Conservation (phyloP, 2,797 vertebrate species). For the Gymnoscopelus braueri region DNA sequence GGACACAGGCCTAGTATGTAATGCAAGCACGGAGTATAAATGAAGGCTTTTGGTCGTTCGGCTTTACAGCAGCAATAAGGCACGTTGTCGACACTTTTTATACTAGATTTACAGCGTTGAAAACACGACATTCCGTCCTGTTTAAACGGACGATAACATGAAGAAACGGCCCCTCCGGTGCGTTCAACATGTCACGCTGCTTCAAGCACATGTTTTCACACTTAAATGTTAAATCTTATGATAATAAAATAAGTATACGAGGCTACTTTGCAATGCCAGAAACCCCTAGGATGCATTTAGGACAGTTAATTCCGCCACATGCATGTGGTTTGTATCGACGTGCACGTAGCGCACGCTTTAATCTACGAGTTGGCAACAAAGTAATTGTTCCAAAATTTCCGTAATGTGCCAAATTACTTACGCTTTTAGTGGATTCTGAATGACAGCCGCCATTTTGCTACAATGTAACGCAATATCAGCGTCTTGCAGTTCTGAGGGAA, state of each 20-base stretch:
- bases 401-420: slow-evolving; percentile 89
- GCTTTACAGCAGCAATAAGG: slow-evolving; percentile 42
- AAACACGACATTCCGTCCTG: slow-evolving; percentile 61
- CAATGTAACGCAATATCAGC: slow-evolving; percentile 99
- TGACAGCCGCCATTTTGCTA: slow-evolving; percentile 99
- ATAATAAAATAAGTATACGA: slow-evolving; percentile 73
- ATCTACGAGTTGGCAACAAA: slow-evolving; percentile 62
- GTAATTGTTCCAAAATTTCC: slow-evolving; percentile 55
- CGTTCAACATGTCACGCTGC: slow-evolving; percentile 51
- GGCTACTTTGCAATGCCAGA: slow-evolving; percentile 80
- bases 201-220: slow-evolving; percentile 39
- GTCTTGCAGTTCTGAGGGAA: slow-evolving; percentile 98
- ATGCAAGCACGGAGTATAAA: slow-evolving; percentile 48
- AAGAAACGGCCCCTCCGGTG: slow-evolving; percentile 31
- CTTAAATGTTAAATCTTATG: slow-evolving; percentile 49
- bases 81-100: slow-evolving; percentile 76
- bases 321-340: slow-evolving; percentile 53
- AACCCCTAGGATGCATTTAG: slow-evolving; percentile 72
- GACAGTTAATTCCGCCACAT: slow-evolving; percentile 65
- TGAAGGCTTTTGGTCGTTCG: slow-evolving; percentile 59
- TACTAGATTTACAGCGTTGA: slow-evolving; percentile 61
- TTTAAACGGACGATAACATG: slow-evolving; percentile 35
- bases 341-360: slow-evolving; percentile 37
- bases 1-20: slow-evolving; percentile 18
- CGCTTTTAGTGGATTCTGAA: slow-evolving; percentile 99